Evolutionary conservation across 2,888 invertebrate species (phyloP).

Genomic region (Cremastinae sp.): DNA sequence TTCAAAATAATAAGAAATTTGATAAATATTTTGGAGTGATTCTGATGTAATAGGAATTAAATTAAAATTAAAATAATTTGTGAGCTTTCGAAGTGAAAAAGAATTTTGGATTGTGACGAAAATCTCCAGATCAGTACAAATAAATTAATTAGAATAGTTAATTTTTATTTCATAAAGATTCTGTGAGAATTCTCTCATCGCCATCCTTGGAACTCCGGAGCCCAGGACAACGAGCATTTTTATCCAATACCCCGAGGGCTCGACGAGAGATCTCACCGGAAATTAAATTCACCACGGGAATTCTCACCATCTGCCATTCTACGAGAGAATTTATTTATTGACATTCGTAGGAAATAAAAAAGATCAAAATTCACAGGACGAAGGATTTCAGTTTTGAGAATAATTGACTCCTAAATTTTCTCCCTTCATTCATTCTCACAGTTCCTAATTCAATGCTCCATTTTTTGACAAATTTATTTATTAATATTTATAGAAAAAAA

Average conservation of each 20-base stretch:
- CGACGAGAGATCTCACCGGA: slow-evolving; percentile 42
- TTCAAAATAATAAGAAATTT: too few species aligned
- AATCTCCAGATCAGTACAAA: neutral
- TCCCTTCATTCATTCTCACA: slow-evolving; percentile 1
- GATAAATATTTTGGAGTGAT: too few species aligned
- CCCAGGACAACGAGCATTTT: neutral
- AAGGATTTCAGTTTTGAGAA: too few species aligned
- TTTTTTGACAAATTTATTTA: too few species aligned
- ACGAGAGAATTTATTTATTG: slow-evolving; percentile 25
- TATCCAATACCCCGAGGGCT: neutral
- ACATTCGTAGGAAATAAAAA: slow-evolving; percentile 17
- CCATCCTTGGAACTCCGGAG: neutral
- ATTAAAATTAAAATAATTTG: too few species aligned
- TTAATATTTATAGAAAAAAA: too few species aligned
- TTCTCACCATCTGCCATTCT: slow-evolving; percentile 47
- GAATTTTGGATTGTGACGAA: neutral
- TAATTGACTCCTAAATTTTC: too few species aligned
- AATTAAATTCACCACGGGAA: slow-evolving; percentile 55
- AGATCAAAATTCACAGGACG: too few species aligned
- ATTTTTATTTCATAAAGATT: neutral
- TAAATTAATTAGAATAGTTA: neutral
- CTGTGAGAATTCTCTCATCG: neutral
- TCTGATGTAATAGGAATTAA: too few species aligned
- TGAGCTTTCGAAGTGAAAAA: too few species aligned
- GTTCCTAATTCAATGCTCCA: too few species aligned